phyloP scores from a whole-genome alignment of 2,888 invertebrate species.

The Teleogryllus oceanicus region DNA sequence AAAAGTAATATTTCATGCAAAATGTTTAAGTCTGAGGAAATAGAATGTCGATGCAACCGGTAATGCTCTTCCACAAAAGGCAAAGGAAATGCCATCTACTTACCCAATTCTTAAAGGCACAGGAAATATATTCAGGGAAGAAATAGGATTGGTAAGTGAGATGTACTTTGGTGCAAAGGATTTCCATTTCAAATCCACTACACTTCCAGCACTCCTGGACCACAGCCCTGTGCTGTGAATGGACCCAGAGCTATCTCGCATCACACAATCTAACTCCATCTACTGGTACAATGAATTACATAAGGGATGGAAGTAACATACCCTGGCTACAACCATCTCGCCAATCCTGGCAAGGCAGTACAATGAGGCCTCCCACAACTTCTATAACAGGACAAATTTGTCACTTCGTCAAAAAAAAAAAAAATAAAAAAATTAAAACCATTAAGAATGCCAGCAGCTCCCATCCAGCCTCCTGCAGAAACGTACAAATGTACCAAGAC shows the following conservation, averaged over 20 bases:
- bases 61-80: too few species aligned
- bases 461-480: not conserved
- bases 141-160: too few species aligned
- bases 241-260: slow-evolving; percentile 1
- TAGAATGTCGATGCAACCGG: too few species aligned
- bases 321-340: not conserved
- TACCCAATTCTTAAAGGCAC: too few species aligned
- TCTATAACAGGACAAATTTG: not conserved
- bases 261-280: not conserved
- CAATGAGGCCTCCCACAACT: slow-evolving; percentile 3
- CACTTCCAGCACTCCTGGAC: not conserved
- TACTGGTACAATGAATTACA: slow-evolving; percentile 2
- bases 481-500: not conserved
- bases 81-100: too few species aligned
- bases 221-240: not conserved
- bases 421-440: not conserved
- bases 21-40: too few species aligned
- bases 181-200: too few species aligned
- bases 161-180: too few species aligned
- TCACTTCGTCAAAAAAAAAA: not conserved
- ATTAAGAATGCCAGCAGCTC: slow-evolving; percentile 11
- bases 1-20: too few species aligned
- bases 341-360: not conserved
- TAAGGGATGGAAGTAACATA: slow-evolving; percentile 1
- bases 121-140: too few species aligned